Conservation (phyloP, 2,113 vertebrate species). For the Rhineura floridana region DNA sequence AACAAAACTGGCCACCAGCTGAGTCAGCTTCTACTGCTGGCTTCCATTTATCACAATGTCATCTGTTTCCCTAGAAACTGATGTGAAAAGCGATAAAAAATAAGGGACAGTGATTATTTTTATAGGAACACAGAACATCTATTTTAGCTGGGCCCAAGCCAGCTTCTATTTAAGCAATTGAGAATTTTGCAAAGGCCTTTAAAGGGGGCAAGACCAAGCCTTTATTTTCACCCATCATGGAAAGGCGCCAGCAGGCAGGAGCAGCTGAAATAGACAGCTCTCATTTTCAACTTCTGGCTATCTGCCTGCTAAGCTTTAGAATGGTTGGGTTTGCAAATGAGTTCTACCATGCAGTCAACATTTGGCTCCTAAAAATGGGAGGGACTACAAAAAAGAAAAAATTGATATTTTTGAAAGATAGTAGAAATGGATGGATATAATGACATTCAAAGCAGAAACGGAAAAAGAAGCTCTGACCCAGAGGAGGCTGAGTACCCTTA, state of each 20-base stretch:
- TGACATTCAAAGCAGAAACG: constrained; percentile 55
- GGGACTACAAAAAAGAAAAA: constrained; percentile 66
- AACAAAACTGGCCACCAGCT: constrained; percentile 70
- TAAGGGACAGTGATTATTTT: constrained; percentile 17
- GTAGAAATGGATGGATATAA: constrained; percentile 53
- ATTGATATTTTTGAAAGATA: constrained; percentile 58
- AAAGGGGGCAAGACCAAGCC: constrained; percentile 5
- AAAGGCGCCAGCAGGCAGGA: background rate
- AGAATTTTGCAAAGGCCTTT: constrained; percentile 38
- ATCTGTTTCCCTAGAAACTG: constrained; percentile 71
- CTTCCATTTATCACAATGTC: constrained; percentile 65
- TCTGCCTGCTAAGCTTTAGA: constrained; percentile 11
- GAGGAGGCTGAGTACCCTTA: constrained; percentile 48
- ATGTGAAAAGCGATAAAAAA: constrained; percentile 47
- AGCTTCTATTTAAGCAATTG: background rate
- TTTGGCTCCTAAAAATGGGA: constrained; percentile 48
- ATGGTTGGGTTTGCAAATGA: constrained; percentile 46
- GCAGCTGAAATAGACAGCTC: constrained; percentile 49
- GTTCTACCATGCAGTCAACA: constrained; percentile 51
- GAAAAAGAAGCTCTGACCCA: constrained; percentile 58
- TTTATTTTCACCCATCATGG: constrained; percentile 34
- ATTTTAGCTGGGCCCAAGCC: constrained; percentile 20
- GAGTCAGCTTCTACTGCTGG: constrained; percentile 71
- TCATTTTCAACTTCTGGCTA: constrained; percentile 50
- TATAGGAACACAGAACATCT: constrained; percentile 36